These are phyloP conservation scores for Nettapus auritus DNA, from an alignment of 2,113 vertebrate species.

Conservation along the genomic window DNA sequence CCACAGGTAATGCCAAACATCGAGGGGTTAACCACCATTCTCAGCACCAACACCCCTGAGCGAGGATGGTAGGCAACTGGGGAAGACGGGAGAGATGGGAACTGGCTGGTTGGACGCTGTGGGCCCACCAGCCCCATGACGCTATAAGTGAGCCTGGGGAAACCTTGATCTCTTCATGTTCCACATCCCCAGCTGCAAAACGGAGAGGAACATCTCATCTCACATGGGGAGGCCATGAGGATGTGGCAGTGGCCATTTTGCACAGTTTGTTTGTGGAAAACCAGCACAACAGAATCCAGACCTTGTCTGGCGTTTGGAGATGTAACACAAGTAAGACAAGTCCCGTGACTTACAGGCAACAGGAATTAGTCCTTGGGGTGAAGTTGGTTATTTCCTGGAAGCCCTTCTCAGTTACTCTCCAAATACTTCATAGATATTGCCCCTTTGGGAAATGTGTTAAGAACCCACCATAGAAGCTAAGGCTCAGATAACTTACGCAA, in stretches of 20 bases:
- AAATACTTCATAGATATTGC: not conserved
- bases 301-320: not conserved
- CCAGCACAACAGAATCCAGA: not conserved
- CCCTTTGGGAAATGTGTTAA: not conserved
- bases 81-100: not conserved
- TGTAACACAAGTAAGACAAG: not conserved
- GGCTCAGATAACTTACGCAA: not conserved
- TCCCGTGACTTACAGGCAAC: not conserved
- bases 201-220: not conserved
- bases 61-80: not conserved
- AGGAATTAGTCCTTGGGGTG: not conserved
- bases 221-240: fast-evolving
- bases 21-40: not conserved
- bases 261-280: fast-evolving
- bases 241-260: not conserved
- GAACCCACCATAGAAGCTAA: not conserved
- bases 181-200: not conserved
- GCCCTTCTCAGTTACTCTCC: not conserved
- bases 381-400: not conserved
- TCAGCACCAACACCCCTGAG: not conserved
- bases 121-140: not conserved
- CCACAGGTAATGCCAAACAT: not conserved
- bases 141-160: not conserved
- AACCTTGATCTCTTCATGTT: not conserved
- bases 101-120: not conserved